Evolutionary conservation across 2,888 invertebrate species (phyloP).

Genomic region (Cantharis lateralis): DNA sequence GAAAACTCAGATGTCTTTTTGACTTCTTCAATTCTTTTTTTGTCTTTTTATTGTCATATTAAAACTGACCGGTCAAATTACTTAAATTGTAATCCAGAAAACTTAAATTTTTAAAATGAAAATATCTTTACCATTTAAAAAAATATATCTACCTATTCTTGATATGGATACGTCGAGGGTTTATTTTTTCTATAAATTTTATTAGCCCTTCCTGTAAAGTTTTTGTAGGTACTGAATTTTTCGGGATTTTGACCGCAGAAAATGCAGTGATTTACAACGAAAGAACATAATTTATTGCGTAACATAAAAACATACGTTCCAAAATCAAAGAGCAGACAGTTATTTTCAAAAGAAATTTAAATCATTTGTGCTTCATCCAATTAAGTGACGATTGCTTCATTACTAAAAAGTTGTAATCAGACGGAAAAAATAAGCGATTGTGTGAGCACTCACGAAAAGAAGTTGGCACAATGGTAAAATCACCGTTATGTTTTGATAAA

Average conservation of each 20-base stretch:
- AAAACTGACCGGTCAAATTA: no score
- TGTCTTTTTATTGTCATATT: no score
- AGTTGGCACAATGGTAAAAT: slow-evolving; percentile 1
- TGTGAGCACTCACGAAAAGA: background rate
- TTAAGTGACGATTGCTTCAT: background rate
- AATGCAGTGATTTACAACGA: background rate
- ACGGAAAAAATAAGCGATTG: background rate
- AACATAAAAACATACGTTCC: background rate
- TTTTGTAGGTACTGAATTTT: background rate
- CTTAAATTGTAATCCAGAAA: no score
- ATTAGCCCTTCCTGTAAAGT: no score
- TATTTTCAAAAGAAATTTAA: background rate
- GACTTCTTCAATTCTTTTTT: no score
- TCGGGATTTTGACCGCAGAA: background rate
- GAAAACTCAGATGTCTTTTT: no score
- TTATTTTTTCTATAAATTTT: no score
- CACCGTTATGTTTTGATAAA: background rate
- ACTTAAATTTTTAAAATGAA: no score
- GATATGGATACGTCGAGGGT: no score
- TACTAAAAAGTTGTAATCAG: background rate
- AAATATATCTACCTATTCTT: no score
- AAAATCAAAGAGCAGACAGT: background rate
- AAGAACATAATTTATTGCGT: background rate
- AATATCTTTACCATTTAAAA: no score
- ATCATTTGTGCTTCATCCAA: background rate